These are phyloP conservation scores for Fregetta grallaria DNA, from an alignment of 2,113 vertebrate species.

Conservation along the genomic window DNA sequence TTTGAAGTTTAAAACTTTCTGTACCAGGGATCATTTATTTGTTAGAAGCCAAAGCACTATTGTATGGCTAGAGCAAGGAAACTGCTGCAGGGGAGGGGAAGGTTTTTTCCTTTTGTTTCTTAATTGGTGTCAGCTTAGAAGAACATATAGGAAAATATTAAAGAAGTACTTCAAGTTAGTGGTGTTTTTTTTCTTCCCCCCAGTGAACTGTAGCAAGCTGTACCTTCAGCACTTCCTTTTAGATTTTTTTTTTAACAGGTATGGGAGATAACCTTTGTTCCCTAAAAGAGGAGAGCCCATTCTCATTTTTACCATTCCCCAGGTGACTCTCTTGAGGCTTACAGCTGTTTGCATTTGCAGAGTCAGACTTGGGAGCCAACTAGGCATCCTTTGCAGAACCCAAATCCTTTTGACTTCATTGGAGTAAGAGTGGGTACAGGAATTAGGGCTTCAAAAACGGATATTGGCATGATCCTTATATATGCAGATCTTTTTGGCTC, in stretches of 20 bases:
- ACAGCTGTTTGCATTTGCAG: not conserved
- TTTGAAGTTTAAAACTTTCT: not conserved
- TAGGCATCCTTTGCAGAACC: not conserved
- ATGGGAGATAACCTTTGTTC: not conserved
- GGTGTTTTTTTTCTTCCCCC: not conserved
- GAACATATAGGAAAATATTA: not conserved
- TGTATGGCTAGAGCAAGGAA: not conserved
- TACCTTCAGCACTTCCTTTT: not conserved
- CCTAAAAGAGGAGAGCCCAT: not conserved
- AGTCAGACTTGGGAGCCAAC: not conserved
- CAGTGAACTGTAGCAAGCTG: not conserved
- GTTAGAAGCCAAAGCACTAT: not conserved
- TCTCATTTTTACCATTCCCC: not conserved
- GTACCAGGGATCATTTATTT: not conserved
- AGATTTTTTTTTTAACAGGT: not conserved
- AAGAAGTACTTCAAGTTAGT: not conserved
- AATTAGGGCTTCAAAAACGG: not conserved
- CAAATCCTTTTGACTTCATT: not conserved
- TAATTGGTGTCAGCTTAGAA: not conserved
- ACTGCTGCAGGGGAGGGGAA: not conserved
- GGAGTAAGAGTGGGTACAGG: not conserved
- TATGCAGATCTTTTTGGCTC: not conserved
- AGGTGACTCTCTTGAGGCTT: not conserved
- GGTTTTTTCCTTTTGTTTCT: not conserved
- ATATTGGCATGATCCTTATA: fast-evolving